Evolutionary conservation across 2,888 invertebrate genomes (phyloP).

Genomic region (Drosophila niveifrons): DNA sequence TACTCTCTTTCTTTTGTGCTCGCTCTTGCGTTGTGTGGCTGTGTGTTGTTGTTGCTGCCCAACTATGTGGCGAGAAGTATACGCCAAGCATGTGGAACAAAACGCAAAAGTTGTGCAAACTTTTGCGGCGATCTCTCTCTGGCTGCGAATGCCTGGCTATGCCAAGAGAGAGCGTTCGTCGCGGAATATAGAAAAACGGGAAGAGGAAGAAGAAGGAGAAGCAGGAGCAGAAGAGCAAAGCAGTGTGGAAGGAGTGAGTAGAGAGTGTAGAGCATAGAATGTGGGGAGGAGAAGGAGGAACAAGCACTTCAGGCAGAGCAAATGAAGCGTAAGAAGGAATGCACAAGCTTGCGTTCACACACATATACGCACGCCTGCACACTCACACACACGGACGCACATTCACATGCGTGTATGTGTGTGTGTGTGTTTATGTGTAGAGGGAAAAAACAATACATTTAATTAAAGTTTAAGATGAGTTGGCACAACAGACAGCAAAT

Average conservation of each 20-base stretch:
- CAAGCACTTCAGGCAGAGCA: conserved; percentile 42
- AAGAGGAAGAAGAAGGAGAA: not conserved
- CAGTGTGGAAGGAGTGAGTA: too few relatives aligned
- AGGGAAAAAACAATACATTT: conserved; percentile 77
- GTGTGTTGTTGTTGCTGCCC: conserved; percentile 11
- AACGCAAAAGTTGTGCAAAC: conserved; percentile 76
- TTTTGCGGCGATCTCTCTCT: conserved; percentile 76
- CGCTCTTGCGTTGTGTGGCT: not conserved
- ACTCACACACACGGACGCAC: conserved; percentile 1
- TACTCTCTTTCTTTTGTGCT: conserved; percentile 1
- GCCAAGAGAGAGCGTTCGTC: conserved; percentile 4
- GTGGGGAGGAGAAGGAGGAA: not conserved
- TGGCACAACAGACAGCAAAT: conserved; percentile 54
- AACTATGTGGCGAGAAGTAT: conserved; percentile 67
- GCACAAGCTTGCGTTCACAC: conserved; percentile 25
- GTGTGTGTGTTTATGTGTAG: not conserved
- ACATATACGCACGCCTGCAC: conserved; percentile 22
- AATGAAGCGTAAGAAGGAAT: conserved; percentile 71
- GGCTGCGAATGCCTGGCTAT: conserved; percentile 27
- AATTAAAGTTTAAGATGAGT: conserved; percentile 79
- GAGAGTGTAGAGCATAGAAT: too few relatives aligned
- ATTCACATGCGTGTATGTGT: conserved; percentile 13
- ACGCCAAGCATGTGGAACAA: conserved; percentile 78
- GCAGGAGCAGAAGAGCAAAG: too few relatives aligned
- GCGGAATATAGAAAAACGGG: too few relatives aligned